Evolutionary conservation across 2,113 vertebrate genomes (phyloP), one percentile per base, ranked within the genome.

Genomic region (Percopsis transmontana): DNA sequence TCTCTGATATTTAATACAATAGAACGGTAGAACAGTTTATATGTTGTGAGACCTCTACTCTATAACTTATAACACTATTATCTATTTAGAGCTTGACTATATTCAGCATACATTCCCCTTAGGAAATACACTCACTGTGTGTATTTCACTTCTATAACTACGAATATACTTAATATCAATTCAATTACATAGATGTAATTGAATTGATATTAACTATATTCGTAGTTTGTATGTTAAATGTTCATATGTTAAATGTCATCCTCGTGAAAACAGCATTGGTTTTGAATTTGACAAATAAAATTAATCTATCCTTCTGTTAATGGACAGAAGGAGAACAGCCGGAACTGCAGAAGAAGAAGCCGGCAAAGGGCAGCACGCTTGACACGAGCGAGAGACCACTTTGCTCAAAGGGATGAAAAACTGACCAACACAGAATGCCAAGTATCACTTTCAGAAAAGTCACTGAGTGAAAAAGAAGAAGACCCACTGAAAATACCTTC

Each of bases 281-380:
- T 2, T 55, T 58, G 23, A 62, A 16, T 61, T 21, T 73, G 13
- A n/a, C 19, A 12, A 39, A 38, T 64, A 7, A 68, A 58, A 65
- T 62, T 0, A 63, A 64, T 44, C 20, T 10, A 84, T 15, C 51
- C 23, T 66, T 58, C 77, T 57, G 50, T 84, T 81, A 66, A 58
- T 66, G 55, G 68, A 77, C 86, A 93, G 91, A 51, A 67, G 8
- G 89, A 90, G 54, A 85, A 44, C 19, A 79, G 59, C 44, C 62
- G 11, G 55, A 85, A 76, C 75, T 20, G 13, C 65, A 82, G 70
- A 55, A 71, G 41, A 50, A 88, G 76, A 44, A 85, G 33, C 67
- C 66, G 24, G 54, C 80, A 86, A 60, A 90, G 81, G 65, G 86
- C 83, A 11, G 79, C 81, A 2, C 78, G 82, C 47, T 65, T 87